Base-by-base conservation (phyloP, 2,888 invertebrate species). In the Spisula solida region DNA sequence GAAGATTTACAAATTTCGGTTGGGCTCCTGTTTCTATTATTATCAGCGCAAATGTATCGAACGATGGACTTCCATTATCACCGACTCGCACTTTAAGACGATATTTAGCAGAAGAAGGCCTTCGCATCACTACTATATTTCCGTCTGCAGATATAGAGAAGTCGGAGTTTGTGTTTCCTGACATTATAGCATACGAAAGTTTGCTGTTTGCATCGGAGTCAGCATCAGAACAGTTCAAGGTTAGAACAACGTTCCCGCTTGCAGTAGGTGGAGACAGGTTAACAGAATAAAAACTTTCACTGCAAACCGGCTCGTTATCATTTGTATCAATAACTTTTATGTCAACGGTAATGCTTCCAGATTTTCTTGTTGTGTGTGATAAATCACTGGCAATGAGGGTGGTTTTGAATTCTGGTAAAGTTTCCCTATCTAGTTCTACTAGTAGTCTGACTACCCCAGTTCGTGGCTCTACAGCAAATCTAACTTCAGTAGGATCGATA, bases 151-250 rank as follows among this genome's bases (percentile, higher is more conserved):
- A 88, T 20, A 93, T 56, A 2, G 88, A 70, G 70, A 93, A 92
- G 66, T 93, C 93, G 0, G 86, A 80, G 60, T 93, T 92, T 0
- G 89, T 93, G 79, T 93, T 93, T 34, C 93, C 94, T 34, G 87
- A 87, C 18, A 91, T 82, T 79, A 95, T 91, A 31, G 87, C 55
- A 82, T 94, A 95, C 0, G 85, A 85, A 0, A 95, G 86, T 25
- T 89, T 90, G 0, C 91, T 93, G 75, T 95, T 94, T 0, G 82
- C 70, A 8, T 92, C 94, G 0, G 56, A 47, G 78, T 95, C 95
- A 12, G 66, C 88, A 84, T 95, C 95, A 12, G 93, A 87, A 75
- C 91, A 92, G 20, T 82, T 84, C 20, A 92, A 48, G 16, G 51
- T 47, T 0, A 81, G 31, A n/a, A 92, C 83, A n/a, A 86, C 41